Base-by-base conservation (phyloP, 2,888 invertebrate genomes). In the Drosophila cognata region DNA sequence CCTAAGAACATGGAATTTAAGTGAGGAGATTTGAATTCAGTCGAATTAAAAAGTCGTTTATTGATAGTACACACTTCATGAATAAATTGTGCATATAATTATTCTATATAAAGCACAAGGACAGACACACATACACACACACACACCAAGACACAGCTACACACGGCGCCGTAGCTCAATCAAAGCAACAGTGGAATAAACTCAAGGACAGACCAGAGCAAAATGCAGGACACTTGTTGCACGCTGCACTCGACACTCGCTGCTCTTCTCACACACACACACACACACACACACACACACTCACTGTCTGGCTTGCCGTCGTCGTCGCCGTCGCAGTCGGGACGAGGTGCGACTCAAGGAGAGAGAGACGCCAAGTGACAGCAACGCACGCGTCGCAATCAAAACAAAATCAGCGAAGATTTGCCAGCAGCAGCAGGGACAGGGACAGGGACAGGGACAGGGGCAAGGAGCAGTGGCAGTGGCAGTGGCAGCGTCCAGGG, bases 311-410 rank as follows among this genome's bases (percentile, higher is more conserved):
- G 43, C 21, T 43, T 2, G 43, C 5, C 43, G 25, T 25, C 21
- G 46, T 25, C 18, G 25, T 46, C 21, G 46, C 21, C 4, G 29
- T 18, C 50, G 51, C 51, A 28, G 25, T 36, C 25, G 35, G 16
- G 43, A 21, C 60, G 52, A 52, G 56, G 55, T 60, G 57, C 25
- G 31, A 46, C 33, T 50, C 10, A 50, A 50, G 28, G 50, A 50
- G 58, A 43, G 58, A 56, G 48, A 33, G n/a, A 43, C 52, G 59
- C 38, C 52, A 51, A 56, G 53, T 53, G 70, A 50, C 57, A 60
- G 66, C 61, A 66, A 62, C 75, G 89, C 84, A 86, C 87, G 87
- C 79, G 85, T 77, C 88, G 71, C 79, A 87, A 89, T 87, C 87
- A 89, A 87, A 85, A 79, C 75, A 85, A 71, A 89, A 82, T 69